These are phyloP conservation scores for Hystrix cristata DNA, from an alignment of 2,113 vertebrate genomes.

Conservation along the genomic window DNA sequence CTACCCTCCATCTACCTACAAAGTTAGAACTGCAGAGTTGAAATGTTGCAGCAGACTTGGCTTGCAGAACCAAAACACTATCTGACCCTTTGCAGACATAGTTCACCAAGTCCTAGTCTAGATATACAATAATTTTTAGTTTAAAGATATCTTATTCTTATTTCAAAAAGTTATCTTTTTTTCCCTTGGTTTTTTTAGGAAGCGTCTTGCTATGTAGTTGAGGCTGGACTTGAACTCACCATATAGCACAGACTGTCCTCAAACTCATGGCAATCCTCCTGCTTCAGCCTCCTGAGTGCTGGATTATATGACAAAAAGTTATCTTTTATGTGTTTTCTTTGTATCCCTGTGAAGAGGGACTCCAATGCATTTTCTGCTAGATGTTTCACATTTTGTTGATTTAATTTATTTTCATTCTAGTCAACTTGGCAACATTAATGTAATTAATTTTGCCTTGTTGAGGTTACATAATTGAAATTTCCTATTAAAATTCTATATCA, in stretches of 20 bases:
- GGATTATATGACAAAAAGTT: not conserved
- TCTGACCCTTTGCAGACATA: not conserved
- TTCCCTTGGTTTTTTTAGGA: no score
- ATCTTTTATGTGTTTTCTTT: not conserved
- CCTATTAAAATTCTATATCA: conserved; percentile 34
- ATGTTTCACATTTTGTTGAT: not conserved
- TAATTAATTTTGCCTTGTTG: not conserved
- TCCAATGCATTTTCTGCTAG: not conserved
- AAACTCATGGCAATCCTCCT: no score
- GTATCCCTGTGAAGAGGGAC: not conserved
- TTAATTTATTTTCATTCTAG: conserved; percentile 35
- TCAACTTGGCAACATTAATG: conserved; percentile 4
- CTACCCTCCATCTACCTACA: not conserved
- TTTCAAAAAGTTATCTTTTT: not conserved
- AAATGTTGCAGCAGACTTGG: not conserved
- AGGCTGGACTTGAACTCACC: no score
- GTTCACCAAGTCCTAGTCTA: not conserved
- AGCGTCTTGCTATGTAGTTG: no score
- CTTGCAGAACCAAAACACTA: not conserved
- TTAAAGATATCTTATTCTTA: not conserved
- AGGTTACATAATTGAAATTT: conserved; percentile 20
- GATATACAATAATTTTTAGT: not conserved
- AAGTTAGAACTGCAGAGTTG: not conserved
- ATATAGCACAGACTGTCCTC: no score
- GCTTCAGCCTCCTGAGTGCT: no score